Conservation (phyloP, 2,888 invertebrate species). For the Orchestes rusci region DNA sequence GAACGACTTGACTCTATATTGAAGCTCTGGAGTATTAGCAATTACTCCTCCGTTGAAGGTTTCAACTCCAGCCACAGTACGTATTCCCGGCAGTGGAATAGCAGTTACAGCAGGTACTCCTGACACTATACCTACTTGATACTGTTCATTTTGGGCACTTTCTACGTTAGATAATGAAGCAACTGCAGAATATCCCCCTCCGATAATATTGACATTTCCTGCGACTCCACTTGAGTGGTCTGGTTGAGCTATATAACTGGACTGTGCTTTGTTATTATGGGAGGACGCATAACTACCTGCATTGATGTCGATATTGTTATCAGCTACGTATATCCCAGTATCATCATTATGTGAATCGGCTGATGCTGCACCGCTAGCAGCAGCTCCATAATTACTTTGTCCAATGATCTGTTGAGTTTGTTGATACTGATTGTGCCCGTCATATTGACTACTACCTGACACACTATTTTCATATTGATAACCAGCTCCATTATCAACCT, state of each 20-base stretch:
- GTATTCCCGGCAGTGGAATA: slow-evolving; percentile 34
- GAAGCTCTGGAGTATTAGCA: slow-evolving; percentile 39
- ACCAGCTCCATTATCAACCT: slow-evolving; percentile 20
- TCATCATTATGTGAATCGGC: neutral
- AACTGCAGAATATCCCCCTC: slow-evolving; percentile 38
- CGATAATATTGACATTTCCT: slow-evolving; percentile 32
- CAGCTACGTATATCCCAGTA: neutral
- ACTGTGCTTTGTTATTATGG: too few relatives aligned
- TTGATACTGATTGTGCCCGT: too few relatives aligned
- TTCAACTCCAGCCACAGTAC: slow-evolving; percentile 30
- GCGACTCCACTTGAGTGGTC: slow-evolving; percentile 4
- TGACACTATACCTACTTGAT: too few relatives aligned
- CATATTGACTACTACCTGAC: neutral
- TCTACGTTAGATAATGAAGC: too few relatives aligned
- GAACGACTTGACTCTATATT: slow-evolving; percentile 32
- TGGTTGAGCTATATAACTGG: too few relatives aligned
- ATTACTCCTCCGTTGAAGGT: slow-evolving; percentile 34
- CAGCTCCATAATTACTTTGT: too few relatives aligned
- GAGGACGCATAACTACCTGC: too few relatives aligned
- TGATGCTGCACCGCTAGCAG: too few relatives aligned
- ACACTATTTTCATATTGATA: slow-evolving; percentile 6
- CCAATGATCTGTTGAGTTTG: too few relatives aligned
- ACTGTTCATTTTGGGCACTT: too few relatives aligned
- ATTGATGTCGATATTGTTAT: too few relatives aligned
- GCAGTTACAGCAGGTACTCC: slow-evolving; percentile 34